Percentiles rank a stretch among this genome's conserved stretches.
phyloP scores from a whole-genome alignment of 30 jellyfish, hydroid and myxozoan genomes.

The Sanderia malayensis region DNA sequence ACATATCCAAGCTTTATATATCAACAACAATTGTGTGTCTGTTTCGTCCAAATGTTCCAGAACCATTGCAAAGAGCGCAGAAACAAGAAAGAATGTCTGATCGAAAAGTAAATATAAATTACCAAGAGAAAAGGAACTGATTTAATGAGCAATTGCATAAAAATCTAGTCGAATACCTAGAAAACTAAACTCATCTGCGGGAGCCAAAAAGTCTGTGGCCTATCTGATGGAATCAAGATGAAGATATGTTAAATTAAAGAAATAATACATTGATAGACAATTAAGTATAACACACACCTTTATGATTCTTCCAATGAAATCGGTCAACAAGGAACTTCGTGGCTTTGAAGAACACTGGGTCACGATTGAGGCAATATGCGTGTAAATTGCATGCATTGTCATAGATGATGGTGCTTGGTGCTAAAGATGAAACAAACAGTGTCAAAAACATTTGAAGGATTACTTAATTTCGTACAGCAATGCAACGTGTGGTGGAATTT shows the following conservation, averaged over 20 bases:
- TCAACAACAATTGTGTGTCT: conserved; percentile 2
- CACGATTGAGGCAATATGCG: too few species aligned
- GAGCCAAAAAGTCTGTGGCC: conserved; percentile 6
- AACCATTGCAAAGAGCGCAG: background rate
- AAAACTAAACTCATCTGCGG: background rate
- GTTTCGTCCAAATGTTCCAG: background rate
- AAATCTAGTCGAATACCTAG: background rate
- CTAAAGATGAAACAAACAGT: conserved; percentile 9
- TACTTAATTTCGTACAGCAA: background rate
- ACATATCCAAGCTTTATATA: background rate
- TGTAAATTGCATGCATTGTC: too few species aligned
- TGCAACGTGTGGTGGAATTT: background rate
- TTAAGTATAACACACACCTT: conserved; percentile 5
- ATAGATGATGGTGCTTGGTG: too few species aligned
- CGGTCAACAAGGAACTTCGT: conserved; percentile 14
- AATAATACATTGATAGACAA: background rate
- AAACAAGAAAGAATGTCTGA: background rate
- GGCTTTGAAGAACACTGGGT: conserved; percentile 18
- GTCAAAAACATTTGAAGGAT: background rate
- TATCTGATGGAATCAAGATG: background rate
- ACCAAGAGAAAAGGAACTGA: conserved; percentile 3
- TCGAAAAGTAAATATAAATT: background rate
- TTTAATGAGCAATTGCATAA: background rate
- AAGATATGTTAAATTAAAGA: background rate
- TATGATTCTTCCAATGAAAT: too few species aligned